phyloP scores from a whole-genome alignment of 2,113 vertebrate species.

The pig (Sus scrofa) region T2T-Sscrofa CM000817.6:74784001-74784500 shows the following conservation, averaged over 20 bases:
- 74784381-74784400: neutral
- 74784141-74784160: neutral
- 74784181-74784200: conserved; percentile 13
- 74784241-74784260: conserved; percentile 76
- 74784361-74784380: neutral
- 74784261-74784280: conserved; percentile 73
- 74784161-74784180: neutral
- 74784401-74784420: accelerated
- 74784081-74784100: neutral
- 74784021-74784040: neutral
- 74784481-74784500: neutral
- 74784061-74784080: neutral
- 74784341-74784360: neutral
- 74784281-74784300: conserved; percentile 81
- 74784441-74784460: neutral
- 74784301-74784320: neutral
- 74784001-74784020: too few relatives aligned
- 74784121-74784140: neutral
- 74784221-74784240: conserved; percentile 80
- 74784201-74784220: conserved; percentile 50
- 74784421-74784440: neutral
- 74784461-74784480: too few relatives aligned
- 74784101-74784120: neutral
- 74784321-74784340: neutral
- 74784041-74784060: neutral